A percentile compares a stretch with the other conserved stretches of the same genome.
phyloP scores from a whole-genome alignment of 2,113 vertebrate species.

The Tupaia chinensis region DNA sequence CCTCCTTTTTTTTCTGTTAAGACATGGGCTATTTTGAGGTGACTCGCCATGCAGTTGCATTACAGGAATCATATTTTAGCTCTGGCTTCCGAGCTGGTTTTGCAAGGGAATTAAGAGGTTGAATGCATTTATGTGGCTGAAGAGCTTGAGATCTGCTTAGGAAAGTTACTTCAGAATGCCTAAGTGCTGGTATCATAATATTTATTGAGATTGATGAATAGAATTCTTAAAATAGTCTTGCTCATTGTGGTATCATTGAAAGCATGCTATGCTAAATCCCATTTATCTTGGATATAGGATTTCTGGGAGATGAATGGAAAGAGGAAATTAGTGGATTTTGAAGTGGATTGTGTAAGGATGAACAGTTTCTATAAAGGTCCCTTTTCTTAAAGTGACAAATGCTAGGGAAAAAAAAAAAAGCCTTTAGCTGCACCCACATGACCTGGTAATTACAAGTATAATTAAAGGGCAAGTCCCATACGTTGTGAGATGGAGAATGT shows the following conservation, averaged over 20 bases:
- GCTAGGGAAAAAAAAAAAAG: neutral
- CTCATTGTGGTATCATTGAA: slow-evolving; percentile 64
- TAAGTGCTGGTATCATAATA: slow-evolving; percentile 71
- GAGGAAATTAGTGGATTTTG: slow-evolving; percentile 75
- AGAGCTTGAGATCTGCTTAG: slow-evolving; percentile 66
- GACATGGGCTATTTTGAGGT: neutral
- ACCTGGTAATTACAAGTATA: slow-evolving; percentile 16
- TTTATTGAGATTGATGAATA: slow-evolving; percentile 78
- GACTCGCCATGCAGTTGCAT: neutral
- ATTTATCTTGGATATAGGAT: slow-evolving; percentile 76
- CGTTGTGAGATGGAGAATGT: neutral
- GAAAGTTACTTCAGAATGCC: slow-evolving; percentile 71
- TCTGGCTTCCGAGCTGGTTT: slow-evolving; percentile 66
- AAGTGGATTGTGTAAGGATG: slow-evolving; percentile 46
- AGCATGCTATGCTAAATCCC: slow-evolving; percentile 65
- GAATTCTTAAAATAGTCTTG: slow-evolving; percentile 75
- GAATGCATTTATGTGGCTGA: slow-evolving; percentile 62
- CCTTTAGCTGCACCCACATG: neutral
- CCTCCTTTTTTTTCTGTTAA: neutral
- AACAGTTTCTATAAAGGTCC: slow-evolving; percentile 56
- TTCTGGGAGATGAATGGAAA: slow-evolving; percentile 75
- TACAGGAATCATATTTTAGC: slow-evolving; percentile 26
- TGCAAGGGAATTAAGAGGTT: slow-evolving; percentile 62
- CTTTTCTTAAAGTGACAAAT: slow-evolving; percentile 61
- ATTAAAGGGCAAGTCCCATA: neutral